Evolutionary conservation across 2,888 invertebrate species (phyloP).

Genomic region (Harpalus rubripes): DNA sequence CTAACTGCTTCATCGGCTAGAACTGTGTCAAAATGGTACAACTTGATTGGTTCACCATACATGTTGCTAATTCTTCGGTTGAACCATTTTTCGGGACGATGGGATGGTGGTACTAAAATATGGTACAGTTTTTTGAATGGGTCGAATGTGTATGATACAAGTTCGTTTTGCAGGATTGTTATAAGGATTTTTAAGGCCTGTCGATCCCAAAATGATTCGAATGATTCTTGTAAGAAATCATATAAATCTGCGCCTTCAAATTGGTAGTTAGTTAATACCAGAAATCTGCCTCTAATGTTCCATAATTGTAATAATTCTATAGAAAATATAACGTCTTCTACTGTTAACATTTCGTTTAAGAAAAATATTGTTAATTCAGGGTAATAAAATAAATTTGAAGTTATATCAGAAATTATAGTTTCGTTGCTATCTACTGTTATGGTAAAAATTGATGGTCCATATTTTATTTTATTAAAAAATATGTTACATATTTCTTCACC

Average conservation of each 20-base stretch:
- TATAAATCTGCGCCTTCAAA: conserved; percentile 20
- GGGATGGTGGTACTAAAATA: conserved; percentile 8
- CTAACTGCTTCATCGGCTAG: conserved; percentile 36
- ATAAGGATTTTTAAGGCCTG: conserved; percentile 51
- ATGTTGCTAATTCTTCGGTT: conserved; percentile 54
- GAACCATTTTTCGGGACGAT: conserved; percentile 31
- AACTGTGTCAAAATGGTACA: conserved; percentile 61
- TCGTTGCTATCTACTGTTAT: conserved; percentile 38
- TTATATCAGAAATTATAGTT: conserved; percentile 18
- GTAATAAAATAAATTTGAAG: neutral
- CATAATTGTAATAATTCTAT: conserved; percentile 53
- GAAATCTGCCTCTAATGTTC: conserved; percentile 58
- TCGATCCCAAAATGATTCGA: conserved; percentile 60
- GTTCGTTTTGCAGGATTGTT: neutral
- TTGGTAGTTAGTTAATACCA: conserved; percentile 26
- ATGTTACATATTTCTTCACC: conserved; percentile 43
- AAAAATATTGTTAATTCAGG: conserved; percentile 63
- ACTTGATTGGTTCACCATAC: conserved; percentile 60
- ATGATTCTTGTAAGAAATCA: conserved; percentile 51
- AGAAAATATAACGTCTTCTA: conserved; percentile 54
- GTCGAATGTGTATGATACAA: conserved; percentile 47
- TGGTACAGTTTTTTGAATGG: conserved; percentile 48
- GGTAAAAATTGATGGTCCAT: conserved; percentile 25
- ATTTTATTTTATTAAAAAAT: conserved; percentile 26
- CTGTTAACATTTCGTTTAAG: conserved; percentile 26